A percentile compares a stretch with the other conserved stretches of the same genome.
Conservation (phyloP, 1,140 invertebrate species). For the Drosophila watanabei region DNA sequence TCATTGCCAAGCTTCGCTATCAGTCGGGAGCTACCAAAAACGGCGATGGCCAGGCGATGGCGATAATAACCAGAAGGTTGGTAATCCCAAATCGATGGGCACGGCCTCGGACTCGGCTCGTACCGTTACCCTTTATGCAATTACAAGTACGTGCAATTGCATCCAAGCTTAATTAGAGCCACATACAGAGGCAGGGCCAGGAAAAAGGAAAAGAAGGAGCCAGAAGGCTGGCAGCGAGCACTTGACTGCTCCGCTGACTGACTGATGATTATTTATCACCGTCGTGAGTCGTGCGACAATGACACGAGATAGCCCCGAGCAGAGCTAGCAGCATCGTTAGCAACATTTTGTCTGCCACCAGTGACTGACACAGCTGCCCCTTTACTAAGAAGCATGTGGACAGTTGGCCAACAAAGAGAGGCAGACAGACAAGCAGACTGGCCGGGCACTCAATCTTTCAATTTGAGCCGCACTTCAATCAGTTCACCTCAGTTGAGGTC, state of each 20-base stretch:
- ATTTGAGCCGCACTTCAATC: slow-evolving; percentile 54
- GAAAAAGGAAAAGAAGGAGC: slow-evolving; percentile 31
- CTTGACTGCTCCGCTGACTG: slow-evolving; percentile 42
- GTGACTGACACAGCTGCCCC: slow-evolving; percentile 47
- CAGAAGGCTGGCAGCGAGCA: slow-evolving; percentile 31
- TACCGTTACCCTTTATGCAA: slow-evolving; percentile 80
- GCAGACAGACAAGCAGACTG: slow-evolving; percentile 25
- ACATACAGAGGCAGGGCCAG: slow-evolving; percentile 18
- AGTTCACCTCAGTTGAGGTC: slow-evolving; percentile 38
- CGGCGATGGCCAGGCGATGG: slow-evolving; percentile 47
- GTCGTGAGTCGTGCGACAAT: slow-evolving; percentile 84
- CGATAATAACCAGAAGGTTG: slow-evolving; percentile 64
- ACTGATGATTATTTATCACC: slow-evolving; percentile 83
- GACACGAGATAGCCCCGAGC: slow-evolving; percentile 63
- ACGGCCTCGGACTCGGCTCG: slow-evolving; percentile 42
- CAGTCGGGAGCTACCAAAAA: slow-evolving; percentile 61
- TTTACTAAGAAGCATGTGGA: slow-evolving; percentile 22
- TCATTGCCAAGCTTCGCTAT: slow-evolving; percentile 82
- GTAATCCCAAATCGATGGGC: slow-evolving; percentile 48
- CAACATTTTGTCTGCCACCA: slow-evolving; percentile 75
- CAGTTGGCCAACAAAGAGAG: slow-evolving; percentile 7
- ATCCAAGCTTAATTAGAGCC: slow-evolving; percentile 72
- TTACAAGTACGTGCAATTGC: slow-evolving; percentile 79
- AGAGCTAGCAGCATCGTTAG: slow-evolving; percentile 66
- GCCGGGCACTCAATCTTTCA: slow-evolving; percentile 69